Evolutionary conservation across 2,888 invertebrate species (phyloP).

Genomic region (Masnerella sp.): DNA sequence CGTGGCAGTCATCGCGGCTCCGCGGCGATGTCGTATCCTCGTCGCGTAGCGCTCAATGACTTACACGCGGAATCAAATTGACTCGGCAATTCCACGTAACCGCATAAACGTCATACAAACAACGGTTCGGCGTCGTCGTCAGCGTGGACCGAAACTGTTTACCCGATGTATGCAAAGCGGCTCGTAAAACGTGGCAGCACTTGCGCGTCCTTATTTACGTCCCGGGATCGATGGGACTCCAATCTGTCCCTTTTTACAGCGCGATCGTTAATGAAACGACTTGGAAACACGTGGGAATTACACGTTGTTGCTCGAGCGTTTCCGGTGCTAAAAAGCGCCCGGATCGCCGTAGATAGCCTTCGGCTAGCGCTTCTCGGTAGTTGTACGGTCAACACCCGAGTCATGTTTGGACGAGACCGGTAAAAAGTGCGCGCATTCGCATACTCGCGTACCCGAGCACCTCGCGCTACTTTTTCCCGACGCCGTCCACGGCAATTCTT

Average conservation of each 20-base stretch:
- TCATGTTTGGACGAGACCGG: slow-evolving; percentile 69
- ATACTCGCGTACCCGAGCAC: slow-evolving; percentile 41
- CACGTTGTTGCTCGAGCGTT: slow-evolving; percentile 40
- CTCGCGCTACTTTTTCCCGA: slow-evolving; percentile 36
- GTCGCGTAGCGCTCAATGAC: slow-evolving; percentile 56
- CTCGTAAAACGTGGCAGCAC: not conserved
- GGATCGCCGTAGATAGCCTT: slow-evolving; percentile 68
- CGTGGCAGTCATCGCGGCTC: slow-evolving; percentile 70
- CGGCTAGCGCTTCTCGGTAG: slow-evolving; percentile 69
- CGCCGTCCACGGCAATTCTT: slow-evolving; percentile 16
- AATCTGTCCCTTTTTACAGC: not conserved
- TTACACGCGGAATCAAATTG: slow-evolving; percentile 52
- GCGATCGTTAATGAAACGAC: slow-evolving; percentile 22
- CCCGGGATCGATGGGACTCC: not conserved
- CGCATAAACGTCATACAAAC: slow-evolving; percentile 37
- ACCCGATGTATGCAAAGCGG: too few relatives aligned
- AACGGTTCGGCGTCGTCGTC: slow-evolving; percentile 5
- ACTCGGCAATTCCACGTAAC: slow-evolving; percentile 40
- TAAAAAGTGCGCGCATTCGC: slow-evolving; percentile 64
- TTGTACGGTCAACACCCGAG: slow-evolving; percentile 69
- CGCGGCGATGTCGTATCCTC: slow-evolving; percentile 68
- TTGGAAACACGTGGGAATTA: slow-evolving; percentile 36
- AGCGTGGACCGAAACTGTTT: slow-evolving; percentile 40
- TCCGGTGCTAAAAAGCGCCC: slow-evolving; percentile 64
- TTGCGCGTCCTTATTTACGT: not conserved